Evolutionary conservation across 2,888 invertebrate genomes (phyloP).

Genomic region (Eustalomyia histrio): DNA sequence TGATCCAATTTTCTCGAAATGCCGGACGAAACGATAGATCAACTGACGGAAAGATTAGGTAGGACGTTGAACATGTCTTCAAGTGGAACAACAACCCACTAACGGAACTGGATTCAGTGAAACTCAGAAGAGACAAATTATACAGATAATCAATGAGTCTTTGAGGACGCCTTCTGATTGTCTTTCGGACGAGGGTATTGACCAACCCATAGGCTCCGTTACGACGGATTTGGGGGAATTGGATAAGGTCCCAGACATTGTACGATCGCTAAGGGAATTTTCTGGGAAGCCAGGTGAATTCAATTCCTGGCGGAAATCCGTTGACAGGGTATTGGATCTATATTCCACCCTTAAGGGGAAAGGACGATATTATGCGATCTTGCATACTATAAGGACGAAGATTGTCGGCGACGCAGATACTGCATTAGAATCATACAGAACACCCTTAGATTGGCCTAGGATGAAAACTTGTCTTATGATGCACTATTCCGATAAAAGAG

Average conservation of each 20-base stretch:
- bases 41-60: too few species aligned
- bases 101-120: too few species aligned
- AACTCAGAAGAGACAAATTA: too few species aligned
- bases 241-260: constrained; percentile 11
- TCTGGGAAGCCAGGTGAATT: constrained; percentile 17
- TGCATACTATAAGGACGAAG: not conserved
- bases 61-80: too few species aligned
- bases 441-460: constrained; percentile 25
- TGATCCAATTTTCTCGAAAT: too few species aligned
- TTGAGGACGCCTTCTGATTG: too few species aligned
- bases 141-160: too few species aligned
- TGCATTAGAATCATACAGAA: constrained; percentile 30
- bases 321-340: not conserved
- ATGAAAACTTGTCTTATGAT: constrained; percentile 2
- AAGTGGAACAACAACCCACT: too few species aligned
- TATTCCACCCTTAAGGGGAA: not conserved
- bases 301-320: constrained; percentile 7
- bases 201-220: too few species aligned
- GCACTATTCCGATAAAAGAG: not conserved
- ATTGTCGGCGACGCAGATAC: constrained; percentile 16
- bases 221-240: not conserved
- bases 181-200: too few species aligned
- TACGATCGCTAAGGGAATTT: constrained; percentile 3
- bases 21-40: too few species aligned
- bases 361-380: not conserved